phyloP scores from a whole-genome alignment of 2,888 invertebrate species.

The Lasius platythorax region DNA sequence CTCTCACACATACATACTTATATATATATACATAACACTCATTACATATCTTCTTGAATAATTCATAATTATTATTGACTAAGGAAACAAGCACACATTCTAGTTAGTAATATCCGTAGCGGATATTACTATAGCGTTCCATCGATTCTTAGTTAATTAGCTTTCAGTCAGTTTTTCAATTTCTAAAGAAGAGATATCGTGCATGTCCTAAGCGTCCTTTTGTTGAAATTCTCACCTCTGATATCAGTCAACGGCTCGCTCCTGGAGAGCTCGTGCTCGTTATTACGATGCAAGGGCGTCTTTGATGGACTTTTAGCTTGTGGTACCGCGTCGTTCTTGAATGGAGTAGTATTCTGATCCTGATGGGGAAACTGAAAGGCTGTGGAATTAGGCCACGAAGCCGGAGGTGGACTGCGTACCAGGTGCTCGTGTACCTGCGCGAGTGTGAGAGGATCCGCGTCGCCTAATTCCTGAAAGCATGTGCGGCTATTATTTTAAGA shows the following conservation, averaged over 20 bases:
- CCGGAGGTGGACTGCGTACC: conserved; percentile 93
- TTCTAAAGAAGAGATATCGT: not conserved
- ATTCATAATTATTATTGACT: not conserved
- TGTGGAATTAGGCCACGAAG: conserved; percentile 91
- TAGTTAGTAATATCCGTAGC: not conserved
- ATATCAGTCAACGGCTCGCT: conserved; percentile 83
- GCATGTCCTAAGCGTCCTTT: not conserved
- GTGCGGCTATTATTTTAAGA: not conserved
- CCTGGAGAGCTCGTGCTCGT: conserved; percentile 81
- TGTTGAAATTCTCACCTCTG: conserved; percentile 77
- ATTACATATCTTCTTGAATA: not conserved
- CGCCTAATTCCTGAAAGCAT: conserved; percentile 84
- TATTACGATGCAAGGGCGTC: conserved; percentile 74
- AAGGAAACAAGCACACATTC: not conserved
- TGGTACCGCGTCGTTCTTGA: conserved; percentile 76
- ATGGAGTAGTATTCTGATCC: conserved; percentile 59
- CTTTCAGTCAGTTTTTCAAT: not conserved
- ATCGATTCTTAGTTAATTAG: conserved; percentile 15
- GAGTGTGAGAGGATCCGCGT: conserved; percentile 91
- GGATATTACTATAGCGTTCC: not conserved
- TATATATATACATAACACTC: not conserved
- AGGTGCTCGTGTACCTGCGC: conserved; percentile 94
- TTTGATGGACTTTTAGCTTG: conserved; percentile 79
- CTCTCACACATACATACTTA: not conserved
- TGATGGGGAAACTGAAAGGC: conserved; percentile 88